Base-by-base conservation (phyloP, 1,140 invertebrate species). In the Myzus persicae region DNA sequence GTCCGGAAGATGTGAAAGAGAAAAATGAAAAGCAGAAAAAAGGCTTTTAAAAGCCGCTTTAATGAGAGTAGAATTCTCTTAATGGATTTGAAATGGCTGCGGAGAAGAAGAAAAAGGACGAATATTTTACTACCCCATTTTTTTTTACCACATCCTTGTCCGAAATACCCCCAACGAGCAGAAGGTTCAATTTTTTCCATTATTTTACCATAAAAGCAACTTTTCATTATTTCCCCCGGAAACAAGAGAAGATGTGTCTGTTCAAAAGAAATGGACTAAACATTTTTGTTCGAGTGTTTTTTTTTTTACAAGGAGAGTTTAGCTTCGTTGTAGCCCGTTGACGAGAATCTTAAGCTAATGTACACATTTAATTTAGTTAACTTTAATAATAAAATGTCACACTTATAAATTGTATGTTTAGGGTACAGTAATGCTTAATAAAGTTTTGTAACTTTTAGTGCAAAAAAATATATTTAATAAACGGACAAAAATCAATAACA, bases 171-270 rank as follows among this genome's bases (percentile, higher is more conserved):
- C 31, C 26, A 18, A 48, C 18, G 42, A 8, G 46, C n/a, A 88
- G n/a, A 88, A n/a, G 44, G 44, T 88, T 88, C 87, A 88, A 88
- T 88, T 88, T 87, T 88, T 51, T 36, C n/a, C 87, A 51, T 51
- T 88, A 48, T 88, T 88, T 88, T 88, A 88, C 87, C 31, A 46
- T 31, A 46, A n/a, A 87, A 87, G 31, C 6, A 87, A 87, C 26
- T 88, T 88, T 88, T 46, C 85, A 88, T 88, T 46, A 88, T 46
- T 88, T 88, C 31, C 44, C 38, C 44, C n/a, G 44, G 87, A 88
- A 46, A 87, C n/a, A 87, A 44, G 44, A 46, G 85, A 46, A n/a
- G n/a, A 87, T 87, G 44, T 46, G 31, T 87, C 44, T 87, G 42
- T 87, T 87, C 18, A 87, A n/a, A 87, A 87, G 18, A 87, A 87